Conservation (phyloP, 1,140 invertebrate species). For the Macrostomum lignano region DNA sequence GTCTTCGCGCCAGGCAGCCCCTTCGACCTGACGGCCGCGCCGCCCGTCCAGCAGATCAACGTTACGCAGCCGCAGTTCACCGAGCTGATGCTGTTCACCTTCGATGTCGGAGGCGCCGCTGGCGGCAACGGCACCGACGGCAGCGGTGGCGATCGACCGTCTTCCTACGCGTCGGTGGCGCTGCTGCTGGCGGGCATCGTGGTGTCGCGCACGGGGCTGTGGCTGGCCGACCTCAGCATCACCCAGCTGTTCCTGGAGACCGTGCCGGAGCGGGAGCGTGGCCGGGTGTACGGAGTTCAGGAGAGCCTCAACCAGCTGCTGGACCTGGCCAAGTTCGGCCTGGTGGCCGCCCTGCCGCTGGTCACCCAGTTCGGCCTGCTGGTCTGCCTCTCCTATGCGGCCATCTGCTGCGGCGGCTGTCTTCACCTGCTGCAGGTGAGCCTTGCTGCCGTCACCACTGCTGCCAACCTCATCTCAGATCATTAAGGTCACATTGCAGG, state of each 20-base stretch:
- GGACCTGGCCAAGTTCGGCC: not conserved
- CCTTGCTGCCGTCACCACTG: too few species aligned
- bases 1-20: slow-evolving; percentile 33
- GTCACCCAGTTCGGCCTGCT: not conserved
- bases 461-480: too few species aligned
- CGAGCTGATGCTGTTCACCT: slow-evolving; percentile 11
- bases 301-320: not conserved
- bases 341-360: not conserved
- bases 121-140: slow-evolving; percentile 6
- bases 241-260: slow-evolving; percentile 34
- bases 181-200: slow-evolving; percentile 28
- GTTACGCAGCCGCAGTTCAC: slow-evolving; percentile 11
- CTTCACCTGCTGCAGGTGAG: too few species aligned
- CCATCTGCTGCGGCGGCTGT: too few species aligned
- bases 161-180: slow-evolving; percentile 16
- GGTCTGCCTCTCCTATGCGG: not conserved
- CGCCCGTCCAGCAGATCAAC: slow-evolving; percentile 9
- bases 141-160: not conserved
- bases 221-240: slow-evolving; percentile 34
- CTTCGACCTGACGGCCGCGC: slow-evolving; percentile 22
- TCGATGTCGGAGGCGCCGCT: slow-evolving; percentile 11
- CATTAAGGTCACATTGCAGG: too few species aligned
- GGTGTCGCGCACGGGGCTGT: slow-evolving; percentile 21
- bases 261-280: slow-evolving; percentile 29
- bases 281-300: slow-evolving; percentile 10